Conservation (phyloP, 1,140 invertebrate genomes). For the Dryas iulia region DNA sequence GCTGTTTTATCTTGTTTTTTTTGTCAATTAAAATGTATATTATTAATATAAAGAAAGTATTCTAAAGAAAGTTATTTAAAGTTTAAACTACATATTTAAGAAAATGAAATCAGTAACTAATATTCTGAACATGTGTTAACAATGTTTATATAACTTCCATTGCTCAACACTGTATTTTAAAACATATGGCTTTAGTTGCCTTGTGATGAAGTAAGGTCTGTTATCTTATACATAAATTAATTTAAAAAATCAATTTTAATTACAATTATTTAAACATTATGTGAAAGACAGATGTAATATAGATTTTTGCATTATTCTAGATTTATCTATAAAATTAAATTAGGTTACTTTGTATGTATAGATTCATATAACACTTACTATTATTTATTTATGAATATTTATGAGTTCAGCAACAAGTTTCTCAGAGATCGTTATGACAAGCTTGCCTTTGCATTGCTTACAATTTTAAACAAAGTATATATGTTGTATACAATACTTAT, state of each 20-base stretch:
- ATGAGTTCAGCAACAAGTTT: not conserved
- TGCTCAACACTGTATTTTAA: not conserved
- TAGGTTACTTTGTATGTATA: not conserved
- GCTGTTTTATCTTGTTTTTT: not conserved
- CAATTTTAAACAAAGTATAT: not conserved
- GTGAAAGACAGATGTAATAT: too few species aligned
- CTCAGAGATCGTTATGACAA: not conserved
- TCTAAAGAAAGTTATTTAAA: too few species aligned
- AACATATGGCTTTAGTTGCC: not conserved
- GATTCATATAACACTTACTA: not conserved
- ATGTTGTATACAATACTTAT: too few species aligned
- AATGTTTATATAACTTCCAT: not conserved
- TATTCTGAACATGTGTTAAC: slow-evolving; percentile 9
- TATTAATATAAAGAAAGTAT: not conserved
- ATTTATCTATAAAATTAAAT: not conserved
- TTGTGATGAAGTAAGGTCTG: not conserved
- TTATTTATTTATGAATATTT: not conserved
- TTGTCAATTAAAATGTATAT: not conserved
- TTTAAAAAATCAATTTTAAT: too few species aligned
- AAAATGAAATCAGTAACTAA: not conserved
- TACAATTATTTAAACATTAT: too few species aligned
- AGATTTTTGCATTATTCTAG: too few species aligned
- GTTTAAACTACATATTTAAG: too few species aligned
- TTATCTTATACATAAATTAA: not conserved
- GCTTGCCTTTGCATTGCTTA: not conserved